phyloP scores from a whole-genome alignment of 2,113 vertebrate genomes.

The Actinemys pallida region DNA sequence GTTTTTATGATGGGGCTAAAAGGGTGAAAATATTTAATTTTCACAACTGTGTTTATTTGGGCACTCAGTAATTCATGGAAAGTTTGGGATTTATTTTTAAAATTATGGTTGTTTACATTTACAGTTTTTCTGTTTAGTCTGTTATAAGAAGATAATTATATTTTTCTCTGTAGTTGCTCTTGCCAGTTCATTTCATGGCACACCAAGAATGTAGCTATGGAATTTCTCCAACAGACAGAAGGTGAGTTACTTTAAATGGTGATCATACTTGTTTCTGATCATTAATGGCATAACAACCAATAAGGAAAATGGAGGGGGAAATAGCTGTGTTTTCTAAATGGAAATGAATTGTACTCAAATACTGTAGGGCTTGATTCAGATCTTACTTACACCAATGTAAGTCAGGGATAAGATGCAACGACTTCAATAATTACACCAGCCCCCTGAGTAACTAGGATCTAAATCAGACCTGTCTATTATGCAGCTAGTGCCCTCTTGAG shows the following conservation, averaged over 20 bases:
- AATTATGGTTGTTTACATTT: neutral
- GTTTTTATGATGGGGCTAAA: neutral
- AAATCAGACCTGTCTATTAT: neutral
- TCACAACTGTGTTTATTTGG: neutral
- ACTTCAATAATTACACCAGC: neutral
- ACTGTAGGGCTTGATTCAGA: neutral
- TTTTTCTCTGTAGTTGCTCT: neutral
- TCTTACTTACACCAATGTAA: accelerated
- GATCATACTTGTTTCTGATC: neutral
- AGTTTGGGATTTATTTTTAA: neutral
- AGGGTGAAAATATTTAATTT: neutral
- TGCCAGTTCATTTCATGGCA: neutral
- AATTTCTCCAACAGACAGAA: neutral
- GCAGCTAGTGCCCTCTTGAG: slow-evolving; percentile 25
- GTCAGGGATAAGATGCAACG: neutral
- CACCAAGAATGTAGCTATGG: neutral
- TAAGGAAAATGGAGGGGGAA: neutral
- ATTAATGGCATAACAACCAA: neutral
- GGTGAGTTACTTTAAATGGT: neutral
- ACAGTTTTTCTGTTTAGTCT: neutral
- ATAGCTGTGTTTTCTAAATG: neutral
- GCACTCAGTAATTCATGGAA: neutral
- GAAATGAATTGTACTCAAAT: neutral
- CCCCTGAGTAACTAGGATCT: accelerated
- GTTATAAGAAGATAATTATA: neutral